Conservation (phyloP, 2,888 invertebrate genomes). For the Cenopis cana region DNA sequence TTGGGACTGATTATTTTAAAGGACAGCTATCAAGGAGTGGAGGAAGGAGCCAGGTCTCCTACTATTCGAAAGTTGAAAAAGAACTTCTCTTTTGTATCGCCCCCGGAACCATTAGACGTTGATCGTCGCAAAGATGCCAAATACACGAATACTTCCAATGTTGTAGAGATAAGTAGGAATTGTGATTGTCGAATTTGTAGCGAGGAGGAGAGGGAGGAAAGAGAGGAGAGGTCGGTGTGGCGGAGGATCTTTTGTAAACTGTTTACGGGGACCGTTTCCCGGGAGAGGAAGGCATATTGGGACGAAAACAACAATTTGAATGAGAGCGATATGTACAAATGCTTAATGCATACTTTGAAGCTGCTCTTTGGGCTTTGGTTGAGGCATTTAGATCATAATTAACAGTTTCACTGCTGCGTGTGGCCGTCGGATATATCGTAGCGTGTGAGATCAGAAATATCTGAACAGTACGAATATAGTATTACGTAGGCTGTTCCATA, state of each 20-base stretch:
- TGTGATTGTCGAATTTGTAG: constrained; percentile 79
- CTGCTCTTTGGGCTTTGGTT: constrained; percentile 79
- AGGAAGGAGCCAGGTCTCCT: constrained; percentile 47
- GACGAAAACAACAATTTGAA: constrained; percentile 73
- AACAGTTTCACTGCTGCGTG: constrained; percentile 24
- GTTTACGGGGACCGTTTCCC: constrained; percentile 65
- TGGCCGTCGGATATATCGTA: no score
- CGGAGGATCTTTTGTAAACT: constrained; percentile 65
- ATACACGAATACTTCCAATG: constrained; percentile 63
- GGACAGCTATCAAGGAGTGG: constrained; percentile 50
- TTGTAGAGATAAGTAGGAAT: constrained; percentile 63
- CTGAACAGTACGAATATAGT: no score
- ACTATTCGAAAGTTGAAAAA: constrained; percentile 54
- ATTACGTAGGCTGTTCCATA: no score
- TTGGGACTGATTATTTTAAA: constrained; percentile 48
- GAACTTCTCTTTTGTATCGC: constrained; percentile 49
- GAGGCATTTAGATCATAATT: constrained; percentile 77
- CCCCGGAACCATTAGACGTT: constrained; percentile 51
- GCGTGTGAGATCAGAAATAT: no score
- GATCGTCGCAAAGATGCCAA: constrained; percentile 59
- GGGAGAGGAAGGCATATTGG: constrained; percentile 66
- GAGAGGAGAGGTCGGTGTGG: constrained; percentile 57
- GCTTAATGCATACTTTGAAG: constrained; percentile 73
- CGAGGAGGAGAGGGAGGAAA: constrained; percentile 57
- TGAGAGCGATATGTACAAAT: constrained; percentile 73